These are phyloP conservation scores for Oryzias melastigma DNA, from an alignment of 2,113 vertebrate genomes.

Conservation along the genomic window DNA sequence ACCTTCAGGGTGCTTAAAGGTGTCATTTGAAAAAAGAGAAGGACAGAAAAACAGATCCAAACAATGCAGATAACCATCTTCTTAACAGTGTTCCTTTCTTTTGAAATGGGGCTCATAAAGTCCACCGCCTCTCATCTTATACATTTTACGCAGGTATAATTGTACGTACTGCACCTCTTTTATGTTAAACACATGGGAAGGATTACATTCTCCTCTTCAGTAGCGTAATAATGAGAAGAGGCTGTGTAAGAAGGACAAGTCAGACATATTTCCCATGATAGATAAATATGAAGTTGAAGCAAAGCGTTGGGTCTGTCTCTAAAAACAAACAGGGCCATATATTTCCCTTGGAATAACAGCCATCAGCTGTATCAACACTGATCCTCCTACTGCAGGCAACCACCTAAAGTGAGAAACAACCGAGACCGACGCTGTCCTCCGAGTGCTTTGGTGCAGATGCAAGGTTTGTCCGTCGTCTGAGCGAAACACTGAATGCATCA, in stretches of 20 bases:
- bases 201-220: constrained; percentile 8
- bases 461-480: constrained; percentile 26
- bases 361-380: constrained; percentile 82
- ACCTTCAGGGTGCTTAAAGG: constrained; percentile 39
- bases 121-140: constrained; percentile 31
- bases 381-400: constrained; percentile 72
- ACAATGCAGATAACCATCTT: constrained; percentile 14
- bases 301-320: constrained; percentile 73
- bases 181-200: background rate
- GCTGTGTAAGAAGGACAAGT: constrained; percentile 41
- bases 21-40: constrained; percentile 30
- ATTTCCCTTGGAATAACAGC: constrained; percentile 76
- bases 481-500: constrained; percentile 15
- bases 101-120: constrained; percentile 28
- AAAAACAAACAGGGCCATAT: constrained; percentile 79
- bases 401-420: constrained; percentile 62
- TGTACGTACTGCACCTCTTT: constrained; percentile 1
- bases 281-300: constrained; percentile 81
- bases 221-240: constrained; percentile 29
- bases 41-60: constrained; percentile 8
- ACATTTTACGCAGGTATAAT: constrained; percentile 26
- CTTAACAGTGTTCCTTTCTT: constrained; percentile 26
- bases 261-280: constrained; percentile 76
- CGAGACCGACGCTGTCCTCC: constrained; percentile 46
- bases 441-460: constrained; percentile 28